These are phyloP conservation scores for Ispidina lecontei DNA, from an alignment of 2,797 vertebrate genomes.

Conservation along the genomic window DNA sequence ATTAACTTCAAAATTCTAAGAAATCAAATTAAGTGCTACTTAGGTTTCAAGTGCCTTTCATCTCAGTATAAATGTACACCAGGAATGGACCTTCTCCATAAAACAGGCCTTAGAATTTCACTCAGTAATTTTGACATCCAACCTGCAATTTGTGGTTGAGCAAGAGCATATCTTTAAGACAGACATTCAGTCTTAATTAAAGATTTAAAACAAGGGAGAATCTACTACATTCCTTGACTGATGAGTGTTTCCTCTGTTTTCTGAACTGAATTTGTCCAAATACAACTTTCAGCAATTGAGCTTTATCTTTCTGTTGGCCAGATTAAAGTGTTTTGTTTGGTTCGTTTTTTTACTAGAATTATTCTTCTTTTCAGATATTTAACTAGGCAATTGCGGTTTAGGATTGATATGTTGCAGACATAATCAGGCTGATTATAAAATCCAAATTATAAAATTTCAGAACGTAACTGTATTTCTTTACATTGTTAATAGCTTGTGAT, in stretches of 20 bases:
- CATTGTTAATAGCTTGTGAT: neutral
- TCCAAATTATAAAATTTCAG: neutral
- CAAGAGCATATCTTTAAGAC: neutral
- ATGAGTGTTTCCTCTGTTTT: neutral
- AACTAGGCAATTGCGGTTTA: neutral
- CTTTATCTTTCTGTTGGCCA: neutral
- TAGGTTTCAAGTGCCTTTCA: conserved; percentile 42
- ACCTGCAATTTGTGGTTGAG: conserved; percentile 43
- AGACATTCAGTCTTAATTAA: conserved; percentile 37
- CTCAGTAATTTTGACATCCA: conserved; percentile 19
- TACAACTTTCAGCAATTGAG: neutral
- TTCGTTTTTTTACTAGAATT: neutral
- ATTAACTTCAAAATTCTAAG: conserved; percentile 33
- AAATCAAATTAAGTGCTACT: conserved; percentile 57
- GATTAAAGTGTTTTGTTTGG: neutral
- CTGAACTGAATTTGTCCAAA: neutral
- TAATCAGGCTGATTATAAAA: neutral
- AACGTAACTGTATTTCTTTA: neutral
- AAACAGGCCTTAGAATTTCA: neutral
- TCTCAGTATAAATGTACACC: neutral
- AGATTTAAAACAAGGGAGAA: neutral
- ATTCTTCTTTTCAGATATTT: neutral
- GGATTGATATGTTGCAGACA: neutral
- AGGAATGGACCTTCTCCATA: conserved; percentile 14
- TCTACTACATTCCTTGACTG: neutral